These are phyloP conservation scores for Takifugu bimaculatus DNA, from an alignment of 2,113 vertebrate species.

Conservation along the genomic window DNA sequence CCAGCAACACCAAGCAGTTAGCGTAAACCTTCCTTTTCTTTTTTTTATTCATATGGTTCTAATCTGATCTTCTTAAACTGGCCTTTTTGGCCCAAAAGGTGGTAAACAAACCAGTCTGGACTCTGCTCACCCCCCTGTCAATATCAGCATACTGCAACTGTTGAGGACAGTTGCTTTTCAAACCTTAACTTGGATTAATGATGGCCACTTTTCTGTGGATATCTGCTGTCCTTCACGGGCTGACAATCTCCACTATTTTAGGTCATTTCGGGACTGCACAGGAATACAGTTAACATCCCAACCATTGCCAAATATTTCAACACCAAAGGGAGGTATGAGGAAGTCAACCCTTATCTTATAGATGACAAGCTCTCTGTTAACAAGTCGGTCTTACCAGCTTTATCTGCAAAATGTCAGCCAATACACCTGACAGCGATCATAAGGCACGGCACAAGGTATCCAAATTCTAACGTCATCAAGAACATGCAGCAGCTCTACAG, in stretches of 20 bases:
- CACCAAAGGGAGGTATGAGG: conserved; percentile 89
- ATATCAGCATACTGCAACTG: background rate
- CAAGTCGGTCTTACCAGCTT: conserved; percentile 58
- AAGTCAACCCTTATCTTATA: conserved; percentile 76
- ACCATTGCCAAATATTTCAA: conserved; percentile 79
- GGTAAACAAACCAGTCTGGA: conserved; percentile 29
- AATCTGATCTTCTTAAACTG: too few relatives aligned
- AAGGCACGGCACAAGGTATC: conserved; percentile 89
- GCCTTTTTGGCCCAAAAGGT: background rate
- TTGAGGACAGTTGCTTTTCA: conserved; percentile 5
- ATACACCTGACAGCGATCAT: conserved; percentile 83
- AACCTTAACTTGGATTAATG: background rate
- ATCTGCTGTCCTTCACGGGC: background rate
- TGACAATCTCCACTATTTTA: conserved; percentile 8
- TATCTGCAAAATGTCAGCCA: conserved; percentile 68
- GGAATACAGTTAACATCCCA: conserved; percentile 31
- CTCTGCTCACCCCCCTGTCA: conserved; percentile 21
- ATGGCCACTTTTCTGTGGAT: conserved; percentile 19
- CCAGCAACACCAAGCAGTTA: too few relatives aligned
- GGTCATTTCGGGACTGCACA: background rate
- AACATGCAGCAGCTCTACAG: conserved; percentile 76
- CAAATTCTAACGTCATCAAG: conserved; percentile 79
- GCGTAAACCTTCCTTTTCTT: too few relatives aligned
- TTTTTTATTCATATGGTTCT: too few relatives aligned
- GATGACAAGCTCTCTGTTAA: conserved; percentile 75